A percentile compares a stretch with the other conserved stretches of the same genome.
Conservation (phyloP, 1,140 invertebrate species). For the Tribolium castaneum region DNA sequence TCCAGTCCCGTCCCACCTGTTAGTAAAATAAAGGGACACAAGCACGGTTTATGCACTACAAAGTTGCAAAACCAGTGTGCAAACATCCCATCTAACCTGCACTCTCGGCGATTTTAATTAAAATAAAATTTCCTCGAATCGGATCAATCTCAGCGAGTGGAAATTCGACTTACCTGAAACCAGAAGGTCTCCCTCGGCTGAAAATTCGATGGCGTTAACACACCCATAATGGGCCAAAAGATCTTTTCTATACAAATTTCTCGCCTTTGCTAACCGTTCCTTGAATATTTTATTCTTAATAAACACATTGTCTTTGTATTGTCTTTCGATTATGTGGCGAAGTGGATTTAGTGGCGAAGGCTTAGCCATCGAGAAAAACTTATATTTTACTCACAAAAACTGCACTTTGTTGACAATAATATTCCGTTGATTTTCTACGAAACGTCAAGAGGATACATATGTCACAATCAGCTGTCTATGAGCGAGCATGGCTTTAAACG, state of each 20-base stretch:
- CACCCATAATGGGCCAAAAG: conserved; percentile 92
- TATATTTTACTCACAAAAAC: conserved; percentile 36
- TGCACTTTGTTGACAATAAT: conserved; percentile 52
- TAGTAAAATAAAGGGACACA: neutral
- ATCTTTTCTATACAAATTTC: conserved; percentile 86
- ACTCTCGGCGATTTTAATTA: conserved; percentile 7
- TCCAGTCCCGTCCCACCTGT: neutral
- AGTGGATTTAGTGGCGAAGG: conserved; percentile 66
- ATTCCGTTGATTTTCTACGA: conserved; percentile 35
- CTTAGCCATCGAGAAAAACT: conserved; percentile 61
- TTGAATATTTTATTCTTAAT: conserved; percentile 71
- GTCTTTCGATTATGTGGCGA: conserved; percentile 65
- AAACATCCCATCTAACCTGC: conserved; percentile 26
- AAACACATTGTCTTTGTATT: conserved; percentile 65
- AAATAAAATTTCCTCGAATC: conserved; percentile 1
- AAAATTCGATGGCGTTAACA: conserved; percentile 97
- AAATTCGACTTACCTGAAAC: conserved; percentile 78
- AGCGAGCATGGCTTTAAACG: conserved; percentile 39
- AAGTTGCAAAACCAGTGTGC: conserved; percentile 29
- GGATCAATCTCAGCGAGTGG: neutral
- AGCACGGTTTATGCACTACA: neutral
- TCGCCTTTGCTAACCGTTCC: conserved; percentile 72
- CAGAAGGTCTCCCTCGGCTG: conserved; percentile 84
- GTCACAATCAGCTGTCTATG: conserved; percentile 46
- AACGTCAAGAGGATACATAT: conserved; percentile 44